Conservation (phyloP, 2,888 invertebrate species). For the Eurytoma californica region DNA sequence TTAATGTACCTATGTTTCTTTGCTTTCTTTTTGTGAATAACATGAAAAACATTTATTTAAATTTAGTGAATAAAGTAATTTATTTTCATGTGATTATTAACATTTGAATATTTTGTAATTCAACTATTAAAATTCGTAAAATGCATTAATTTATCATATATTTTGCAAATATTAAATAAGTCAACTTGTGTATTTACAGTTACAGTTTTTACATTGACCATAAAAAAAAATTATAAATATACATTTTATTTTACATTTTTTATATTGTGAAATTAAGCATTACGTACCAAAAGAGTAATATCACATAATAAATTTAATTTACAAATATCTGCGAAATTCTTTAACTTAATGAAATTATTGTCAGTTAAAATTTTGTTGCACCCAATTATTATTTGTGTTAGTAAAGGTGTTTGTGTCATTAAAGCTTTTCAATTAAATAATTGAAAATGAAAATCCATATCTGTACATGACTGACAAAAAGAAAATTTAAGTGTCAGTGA, state of each 20-base stretch:
- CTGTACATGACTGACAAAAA: too few relatives aligned
- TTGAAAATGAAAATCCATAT: too few relatives aligned
- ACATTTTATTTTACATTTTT: neutral
- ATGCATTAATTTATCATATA: neutral
- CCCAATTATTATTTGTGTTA: too few relatives aligned
- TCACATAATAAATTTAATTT: neutral
- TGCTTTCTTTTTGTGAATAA: neutral
- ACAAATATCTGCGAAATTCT: neutral
- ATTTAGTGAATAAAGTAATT: neutral
- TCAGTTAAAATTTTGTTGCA: neutral
- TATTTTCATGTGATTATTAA: neutral
- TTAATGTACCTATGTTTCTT: neutral
- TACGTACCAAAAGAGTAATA: neutral
- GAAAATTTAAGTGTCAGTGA: too few relatives aligned
- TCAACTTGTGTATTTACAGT: slow-evolving; percentile 8
- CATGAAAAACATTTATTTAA: slow-evolving; percentile 1
- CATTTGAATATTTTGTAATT: neutral
- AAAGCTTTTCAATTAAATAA: too few relatives aligned
- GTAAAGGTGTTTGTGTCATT: too few relatives aligned
- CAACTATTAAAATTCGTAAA: neutral
- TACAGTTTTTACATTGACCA: too few relatives aligned
- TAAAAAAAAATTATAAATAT: neutral
- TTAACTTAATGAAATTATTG: neutral
- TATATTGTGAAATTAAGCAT: neutral
- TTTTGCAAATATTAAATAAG: neutral